These are phyloP conservation scores for Amphipyra berbera DNA, from an alignment of 2,888 invertebrate species.

Conservation along the genomic window DNA sequence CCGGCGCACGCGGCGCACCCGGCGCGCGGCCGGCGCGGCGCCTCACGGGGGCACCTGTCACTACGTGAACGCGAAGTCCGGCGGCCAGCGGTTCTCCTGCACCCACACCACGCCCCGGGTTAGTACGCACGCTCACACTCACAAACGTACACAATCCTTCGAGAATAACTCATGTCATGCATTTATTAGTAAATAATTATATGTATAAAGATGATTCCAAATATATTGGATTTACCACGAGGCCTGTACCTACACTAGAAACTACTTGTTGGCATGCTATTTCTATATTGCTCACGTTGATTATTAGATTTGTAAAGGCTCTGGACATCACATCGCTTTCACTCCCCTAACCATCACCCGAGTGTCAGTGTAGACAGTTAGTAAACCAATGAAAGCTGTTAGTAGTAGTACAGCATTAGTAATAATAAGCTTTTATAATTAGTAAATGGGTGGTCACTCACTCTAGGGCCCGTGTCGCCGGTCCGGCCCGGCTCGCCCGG, in stretches of 20 bases:
- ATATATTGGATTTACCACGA: background rate
- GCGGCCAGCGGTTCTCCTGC: constrained; percentile 87
- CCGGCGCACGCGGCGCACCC: constrained; percentile 19
- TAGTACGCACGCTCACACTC: constrained; percentile 66
- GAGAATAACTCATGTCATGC: constrained; percentile 14
- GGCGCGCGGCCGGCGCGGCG: constrained; percentile 31
- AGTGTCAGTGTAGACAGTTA: constrained; percentile 10
- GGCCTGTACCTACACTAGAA: background rate
- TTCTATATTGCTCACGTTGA: background rate
- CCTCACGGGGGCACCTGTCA: constrained; percentile 50
- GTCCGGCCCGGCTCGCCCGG: constrained; percentile 94
- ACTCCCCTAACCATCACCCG: background rate
- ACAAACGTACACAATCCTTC: constrained; percentile 13
- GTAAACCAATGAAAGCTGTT: background rate
- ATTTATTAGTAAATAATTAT: constrained; percentile 4
- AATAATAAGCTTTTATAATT: background rate
- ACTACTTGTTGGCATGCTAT: constrained; percentile 28
- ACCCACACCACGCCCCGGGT: constrained; percentile 68
- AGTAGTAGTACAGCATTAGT: constrained; percentile 18
- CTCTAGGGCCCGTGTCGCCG: constrained; percentile 94
- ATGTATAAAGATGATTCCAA: background rate
- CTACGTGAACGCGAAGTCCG: constrained; percentile 86
- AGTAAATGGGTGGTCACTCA: constrained; percentile 86
- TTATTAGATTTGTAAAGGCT: constrained; percentile 3
- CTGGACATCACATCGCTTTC: background rate